A percentile compares a stretch with the other conserved stretches of the same genome.
Conservation (phyloP, 2,797 vertebrate genomes). For the Borostomias antarcticus region DNA sequence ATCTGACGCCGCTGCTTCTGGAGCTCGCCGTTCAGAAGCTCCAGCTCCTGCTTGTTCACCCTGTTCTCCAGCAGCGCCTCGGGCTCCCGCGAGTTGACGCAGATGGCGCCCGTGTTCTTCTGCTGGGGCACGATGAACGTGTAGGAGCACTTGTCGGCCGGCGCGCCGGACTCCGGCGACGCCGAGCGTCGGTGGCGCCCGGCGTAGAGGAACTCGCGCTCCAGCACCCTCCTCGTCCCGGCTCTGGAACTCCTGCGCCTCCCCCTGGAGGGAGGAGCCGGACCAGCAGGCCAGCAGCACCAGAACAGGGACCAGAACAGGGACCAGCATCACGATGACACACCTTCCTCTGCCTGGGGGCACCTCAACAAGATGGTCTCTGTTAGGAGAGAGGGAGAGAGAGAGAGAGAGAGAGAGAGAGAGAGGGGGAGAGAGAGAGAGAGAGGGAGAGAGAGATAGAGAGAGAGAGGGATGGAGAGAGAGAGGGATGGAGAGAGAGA, state of each 20-base stretch:
- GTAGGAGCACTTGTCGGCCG: constrained; percentile 91
- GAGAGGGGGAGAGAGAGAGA: too few species aligned
- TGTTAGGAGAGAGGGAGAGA: constrained; percentile 12
- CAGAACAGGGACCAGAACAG: constrained; percentile 35
- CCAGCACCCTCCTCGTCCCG: constrained; percentile 76
- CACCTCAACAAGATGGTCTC: constrained; percentile 9
- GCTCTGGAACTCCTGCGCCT: constrained; percentile 75
- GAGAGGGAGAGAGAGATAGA: too few species aligned
- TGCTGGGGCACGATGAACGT: constrained; percentile 98
- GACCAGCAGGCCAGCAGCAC: constrained; percentile 57
- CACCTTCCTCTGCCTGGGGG: too few species aligned
- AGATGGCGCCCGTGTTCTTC: constrained; percentile 96
- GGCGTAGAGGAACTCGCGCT: constrained; percentile 85
- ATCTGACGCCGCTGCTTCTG: constrained; percentile 98
- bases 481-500: too few species aligned
- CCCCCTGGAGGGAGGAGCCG: constrained; percentile 53
- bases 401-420: too few species aligned
- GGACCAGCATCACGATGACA: constrained; percentile 17
- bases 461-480: too few species aligned
- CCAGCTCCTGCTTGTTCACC: constrained; percentile 94
- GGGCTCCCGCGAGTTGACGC: constrained; percentile 94
- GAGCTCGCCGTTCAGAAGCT: constrained; percentile 91
- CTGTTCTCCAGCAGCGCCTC: constrained; percentile 89
- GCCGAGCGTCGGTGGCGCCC: constrained; percentile 76
- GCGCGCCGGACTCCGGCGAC: constrained; percentile 69